Percentiles rank a stretch among this genome's conserved stretches.
These are phyloP conservation scores for Portevinia maculata DNA, from an alignment of 2,888 invertebrate species.

Conservation along the genomic window DNA sequence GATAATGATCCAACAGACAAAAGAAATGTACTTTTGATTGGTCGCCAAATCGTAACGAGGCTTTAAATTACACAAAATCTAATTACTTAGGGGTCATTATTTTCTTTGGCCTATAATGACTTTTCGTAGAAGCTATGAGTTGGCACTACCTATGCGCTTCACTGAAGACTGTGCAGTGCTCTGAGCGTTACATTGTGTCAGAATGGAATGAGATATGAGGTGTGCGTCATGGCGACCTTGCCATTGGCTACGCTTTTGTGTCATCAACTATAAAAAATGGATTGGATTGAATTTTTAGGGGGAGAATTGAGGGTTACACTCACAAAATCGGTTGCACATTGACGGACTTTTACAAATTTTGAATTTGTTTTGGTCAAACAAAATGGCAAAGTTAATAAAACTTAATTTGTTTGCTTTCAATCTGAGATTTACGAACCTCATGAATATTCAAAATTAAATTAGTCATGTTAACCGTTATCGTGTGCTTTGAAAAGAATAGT, in stretches of 20 bases:
- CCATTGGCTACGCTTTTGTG: conserved; percentile 31
- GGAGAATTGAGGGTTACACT: neutral
- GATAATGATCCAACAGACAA: conserved; percentile 61
- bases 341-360: neutral
- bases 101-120: conserved; percentile 30
- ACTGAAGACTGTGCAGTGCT: conserved; percentile 45
- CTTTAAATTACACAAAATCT: conserved; percentile 34
- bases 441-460: conserved; percentile 24
- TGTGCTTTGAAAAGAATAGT: conserved; percentile 7
- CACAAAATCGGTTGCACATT: conserved; percentile 5
- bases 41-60: conserved; percentile 23
- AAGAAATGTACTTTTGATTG: conserved; percentile 57
- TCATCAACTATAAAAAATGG: conserved; percentile 22
- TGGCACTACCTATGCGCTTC: conserved; percentile 15
- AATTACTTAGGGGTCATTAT: conserved; percentile 54
- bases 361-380: neutral
- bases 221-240: conserved; percentile 51
- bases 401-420: too few relatives aligned
- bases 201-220: conserved; percentile 27
- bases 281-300: neutral
- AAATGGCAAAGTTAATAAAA: neutral
- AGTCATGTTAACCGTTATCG: conserved; percentile 26
- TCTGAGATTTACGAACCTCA: neutral
- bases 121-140: conserved; percentile 40
- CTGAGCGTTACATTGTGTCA: conserved; percentile 38